Conservation (phyloP, 2,113 vertebrate species). For the Hassar affinis region DNA sequence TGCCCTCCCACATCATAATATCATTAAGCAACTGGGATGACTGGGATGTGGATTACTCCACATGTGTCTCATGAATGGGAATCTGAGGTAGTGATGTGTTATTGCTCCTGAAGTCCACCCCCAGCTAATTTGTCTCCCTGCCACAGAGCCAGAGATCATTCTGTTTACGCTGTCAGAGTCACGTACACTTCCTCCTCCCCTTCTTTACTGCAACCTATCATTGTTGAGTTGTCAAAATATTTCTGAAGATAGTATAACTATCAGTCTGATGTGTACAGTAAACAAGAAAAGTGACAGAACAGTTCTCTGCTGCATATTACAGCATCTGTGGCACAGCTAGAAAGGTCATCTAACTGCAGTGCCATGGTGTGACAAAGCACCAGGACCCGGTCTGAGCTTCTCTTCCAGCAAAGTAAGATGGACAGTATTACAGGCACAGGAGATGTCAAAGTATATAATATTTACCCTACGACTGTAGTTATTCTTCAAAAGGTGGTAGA, state of each 20-base stretch:
- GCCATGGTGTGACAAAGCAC: not conserved
- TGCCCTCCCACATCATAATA: constrained; percentile 13
- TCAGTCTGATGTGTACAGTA: not conserved
- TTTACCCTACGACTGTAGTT: not conserved
- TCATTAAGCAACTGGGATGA: not conserved
- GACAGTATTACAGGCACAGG: not conserved
- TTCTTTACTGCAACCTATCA: not conserved
- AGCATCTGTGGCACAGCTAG: not conserved
- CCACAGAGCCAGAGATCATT: not conserved
- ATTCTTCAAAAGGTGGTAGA: not conserved
- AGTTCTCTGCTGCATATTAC: not conserved
- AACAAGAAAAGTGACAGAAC: not conserved
- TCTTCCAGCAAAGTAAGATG: not conserved
- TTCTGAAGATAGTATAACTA: not conserved
- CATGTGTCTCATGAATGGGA: not conserved
- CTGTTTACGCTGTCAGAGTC: not conserved
- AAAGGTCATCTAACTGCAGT: not conserved
- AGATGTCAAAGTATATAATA: not conserved
- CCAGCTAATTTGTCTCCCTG: constrained; percentile 4
- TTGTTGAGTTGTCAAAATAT: not conserved
- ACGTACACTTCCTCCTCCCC: not conserved
- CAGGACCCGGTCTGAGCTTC: not conserved
- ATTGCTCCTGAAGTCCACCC: constrained; percentile 15
- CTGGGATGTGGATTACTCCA: too few species aligned
- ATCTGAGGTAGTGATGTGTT: not conserved